Percentiles rank a stretch among this genome's conserved stretches.
phyloP scores from a whole-genome alignment of 2,113 vertebrate species.

The Eurypyga helias region DNA sequence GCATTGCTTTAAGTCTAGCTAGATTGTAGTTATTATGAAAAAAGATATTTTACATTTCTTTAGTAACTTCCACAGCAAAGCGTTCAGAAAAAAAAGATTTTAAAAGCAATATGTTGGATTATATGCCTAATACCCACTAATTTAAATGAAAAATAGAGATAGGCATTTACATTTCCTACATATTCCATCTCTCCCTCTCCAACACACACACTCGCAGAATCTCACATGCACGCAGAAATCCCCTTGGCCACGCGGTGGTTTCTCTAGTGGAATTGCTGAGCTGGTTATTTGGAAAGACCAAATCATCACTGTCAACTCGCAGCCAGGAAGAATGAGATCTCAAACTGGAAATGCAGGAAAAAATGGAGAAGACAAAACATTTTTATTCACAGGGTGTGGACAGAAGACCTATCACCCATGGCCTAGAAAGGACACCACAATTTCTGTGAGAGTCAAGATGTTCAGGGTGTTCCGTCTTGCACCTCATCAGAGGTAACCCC shows the following conservation, averaged over 20 bases:
- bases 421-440: neutral
- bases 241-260: fast-evolving
- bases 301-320: neutral
- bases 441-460: neutral
- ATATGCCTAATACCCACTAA: neutral
- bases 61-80: slow-evolving; percentile 32
- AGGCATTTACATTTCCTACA: neutral
- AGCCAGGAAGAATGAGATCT: neutral
- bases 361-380: neutral
- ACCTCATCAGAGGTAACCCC: neutral
- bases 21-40: slow-evolving; percentile 50
- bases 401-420: neutral
- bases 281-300: neutral
- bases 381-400: neutral
- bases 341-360: neutral
- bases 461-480: fast-evolving
- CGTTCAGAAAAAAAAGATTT: slow-evolving; percentile 24
- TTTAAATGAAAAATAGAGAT: slow-evolving; percentile 43
- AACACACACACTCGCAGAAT: neutral
- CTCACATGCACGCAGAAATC: neutral
- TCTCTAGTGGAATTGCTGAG: neutral
- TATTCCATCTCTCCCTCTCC: neutral
- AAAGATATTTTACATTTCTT: slow-evolving; percentile 52
- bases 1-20: slow-evolving; percentile 16
- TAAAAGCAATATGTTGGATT: slow-evolving; percentile 44